These are phyloP conservation scores for Pantherophis guttatus DNA, from an alignment of 2,113 vertebrate genomes.

Conservation along the genomic window DNA sequence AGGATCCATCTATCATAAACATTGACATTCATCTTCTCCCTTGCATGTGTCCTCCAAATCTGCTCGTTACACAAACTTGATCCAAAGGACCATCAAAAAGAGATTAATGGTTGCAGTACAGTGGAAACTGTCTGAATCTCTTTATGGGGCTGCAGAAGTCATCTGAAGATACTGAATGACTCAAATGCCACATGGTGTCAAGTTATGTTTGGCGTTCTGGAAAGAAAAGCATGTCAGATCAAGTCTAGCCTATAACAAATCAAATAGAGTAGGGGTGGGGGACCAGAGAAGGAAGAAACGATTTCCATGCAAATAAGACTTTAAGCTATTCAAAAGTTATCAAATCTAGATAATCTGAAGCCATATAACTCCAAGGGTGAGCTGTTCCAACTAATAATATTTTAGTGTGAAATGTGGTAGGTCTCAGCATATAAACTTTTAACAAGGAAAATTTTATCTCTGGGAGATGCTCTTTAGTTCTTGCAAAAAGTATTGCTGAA, in stretches of 20 bases:
- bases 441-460: neutral
- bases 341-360: neutral
- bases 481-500: neutral
- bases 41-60: neutral
- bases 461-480: neutral
- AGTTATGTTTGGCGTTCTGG: slow-evolving; percentile 16
- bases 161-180: neutral
- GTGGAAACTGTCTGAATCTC: neutral
- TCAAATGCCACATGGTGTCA: neutral
- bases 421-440: neutral
- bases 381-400: neutral
- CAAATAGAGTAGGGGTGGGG: neutral
- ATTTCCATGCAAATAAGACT: neutral
- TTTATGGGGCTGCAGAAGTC: neutral
- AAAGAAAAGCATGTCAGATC: neutral
- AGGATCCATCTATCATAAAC: neutral
- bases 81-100: neutral
- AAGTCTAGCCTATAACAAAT: neutral
- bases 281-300: neutral
- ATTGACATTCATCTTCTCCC: neutral
- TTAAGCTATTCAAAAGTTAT: neutral
- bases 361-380: neutral
- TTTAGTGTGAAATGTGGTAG: neutral
- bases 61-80: neutral
- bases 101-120: neutral